Evolutionary conservation across 2,113 vertebrate species (phyloP), one percentile per base, ranked within the genome.

Genomic region (Entomyzon cyanotis): DNA sequence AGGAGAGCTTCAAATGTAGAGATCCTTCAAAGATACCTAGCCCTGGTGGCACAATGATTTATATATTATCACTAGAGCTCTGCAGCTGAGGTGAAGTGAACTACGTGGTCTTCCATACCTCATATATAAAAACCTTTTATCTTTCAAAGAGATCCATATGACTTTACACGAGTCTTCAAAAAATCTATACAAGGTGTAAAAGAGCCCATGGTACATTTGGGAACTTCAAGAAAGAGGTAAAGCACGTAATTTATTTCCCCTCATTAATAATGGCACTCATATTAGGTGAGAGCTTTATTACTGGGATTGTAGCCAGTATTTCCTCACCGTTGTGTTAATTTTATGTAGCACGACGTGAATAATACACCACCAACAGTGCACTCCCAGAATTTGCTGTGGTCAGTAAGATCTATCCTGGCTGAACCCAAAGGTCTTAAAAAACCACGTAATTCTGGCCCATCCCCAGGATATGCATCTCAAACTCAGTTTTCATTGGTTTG

Each of bases 1-100:
- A 94, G 71, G 46, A 88, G 56, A 89, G 42, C 47, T 91, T 88
- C 92, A 93, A 58, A 86, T 86, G 39, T 41, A 75, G 82, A 95
- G 79, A 47, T 71, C 63, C 50, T 86, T 88, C 82, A 83, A 91
- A 87, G 67, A 70, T 67, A 76, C 58, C 58, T 47, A 55, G 52
- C 33, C 63, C 50, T 88, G 35, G 37, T 86, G 56, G 63, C 79
- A 78, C 0, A 19, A 47, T 76, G 67, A 78, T 91, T 91, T 84
- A 76, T 96, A 31, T 49, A 70, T 68, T 79, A 82, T 58, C 58
- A 64, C 42, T 84, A 59, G 55, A 77, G 27, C 67, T 93, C 83
- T 74, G 35, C 1, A 20, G 49, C 52, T 78, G 41, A 70, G 79
- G 56, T 75, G 71, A 95, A 88, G 74, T 69, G 67, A 80, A 75